Evolutionary conservation across 1,140 invertebrate species (phyloP), one percentile per base, ranked within the genome.

Genomic region (Holcopasites calliopsidis): DNA sequence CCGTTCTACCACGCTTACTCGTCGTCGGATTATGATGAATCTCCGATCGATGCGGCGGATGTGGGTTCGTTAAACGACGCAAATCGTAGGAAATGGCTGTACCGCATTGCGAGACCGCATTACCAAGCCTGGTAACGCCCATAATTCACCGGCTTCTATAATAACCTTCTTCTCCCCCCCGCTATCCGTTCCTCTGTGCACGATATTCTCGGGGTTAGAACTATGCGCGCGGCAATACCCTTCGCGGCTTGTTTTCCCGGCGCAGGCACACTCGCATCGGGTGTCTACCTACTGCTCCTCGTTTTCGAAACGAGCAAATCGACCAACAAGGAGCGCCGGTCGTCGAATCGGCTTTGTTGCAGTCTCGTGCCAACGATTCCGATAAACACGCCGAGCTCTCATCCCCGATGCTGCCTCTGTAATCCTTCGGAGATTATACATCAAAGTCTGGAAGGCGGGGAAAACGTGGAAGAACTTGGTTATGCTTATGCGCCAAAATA

Each of bases 41-140:
- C 38, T 10, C 8, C 50, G 50, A 73, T 73, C 61, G 61, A 73
- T 73, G 7, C 21, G 21, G 4, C 54, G 35, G 64, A 73, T 38
- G 35, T 8, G 13, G 50, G 38, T 76, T 50, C 40, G 65, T 71
- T 76, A 71, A 76, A 71, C 74, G 38, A 61, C 47, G 65, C 44
- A 7, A 74, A 62, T 75, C 28, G 50, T 40, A 57, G 70, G 42
- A 31, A 74, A 31, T 61, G 49, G 23, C 11, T 64, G 5, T 65
- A 69, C 76, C 76, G 76, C 76, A 78, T 54, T 73, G 74, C 62
- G 76, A 75, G 76, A 60, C 71, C 72, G 76, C 76, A 78, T 76
- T 73, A 78, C 54, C 72, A 4, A 57, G 21, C 49, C 38, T 38
- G 68, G 38, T 44, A 57, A 35, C 58, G 69, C 28, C 58, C 58